These are phyloP conservation scores for Charaxes varanes DNA, from an alignment of 1,140 invertebrate genomes.

Conservation along the genomic window DNA sequence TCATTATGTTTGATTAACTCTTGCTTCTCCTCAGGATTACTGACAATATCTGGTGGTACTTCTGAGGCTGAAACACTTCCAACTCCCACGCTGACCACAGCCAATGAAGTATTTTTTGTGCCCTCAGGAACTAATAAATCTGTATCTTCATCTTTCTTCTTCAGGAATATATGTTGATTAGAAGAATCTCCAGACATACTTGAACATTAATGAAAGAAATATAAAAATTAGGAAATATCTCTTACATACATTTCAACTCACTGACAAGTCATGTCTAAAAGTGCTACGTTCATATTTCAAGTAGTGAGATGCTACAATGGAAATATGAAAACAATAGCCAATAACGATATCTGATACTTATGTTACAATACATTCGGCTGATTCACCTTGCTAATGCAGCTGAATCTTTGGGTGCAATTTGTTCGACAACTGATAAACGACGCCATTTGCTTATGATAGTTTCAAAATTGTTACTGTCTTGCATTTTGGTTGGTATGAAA, in stretches of 20 bases:
- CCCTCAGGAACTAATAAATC: slow-evolving; percentile 34
- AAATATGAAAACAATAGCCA: slow-evolving; percentile 28
- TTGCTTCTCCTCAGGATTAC: slow-evolving; percentile 33
- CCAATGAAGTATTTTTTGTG: slow-evolving; percentile 22
- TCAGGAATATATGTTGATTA: slow-evolving; percentile 28
- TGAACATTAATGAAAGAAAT: slow-evolving; percentile 15
- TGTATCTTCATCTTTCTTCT: slow-evolving; percentile 46
- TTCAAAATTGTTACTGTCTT: slow-evolving; percentile 59
- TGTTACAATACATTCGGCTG: slow-evolving; percentile 17
- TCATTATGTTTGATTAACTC: slow-evolving; percentile 32
- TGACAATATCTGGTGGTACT: slow-evolving; percentile 20
- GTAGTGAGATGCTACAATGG: slow-evolving; percentile 6
- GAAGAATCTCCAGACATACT: slow-evolving; percentile 56
- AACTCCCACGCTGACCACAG: slow-evolving; percentile 25
- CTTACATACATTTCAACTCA: neutral
- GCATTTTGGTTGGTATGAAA: slow-evolving; percentile 44
- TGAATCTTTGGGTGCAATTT: slow-evolving; percentile 34
- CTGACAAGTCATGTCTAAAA: slow-evolving; percentile 5
- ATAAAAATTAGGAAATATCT: neutral
- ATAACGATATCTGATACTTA: slow-evolving; percentile 17
- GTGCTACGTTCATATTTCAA: slow-evolving; percentile 27
- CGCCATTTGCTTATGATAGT: slow-evolving; percentile 58
- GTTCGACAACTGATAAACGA: slow-evolving; percentile 41
- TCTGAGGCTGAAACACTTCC: slow-evolving; percentile 25
- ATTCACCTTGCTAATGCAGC: slow-evolving; percentile 44